A percentile compares a stretch with the other conserved stretches of the same genome.
phyloP scores from a whole-genome alignment of 2,113 vertebrate species.

The Oncorhynchus mykiss region DNA sequence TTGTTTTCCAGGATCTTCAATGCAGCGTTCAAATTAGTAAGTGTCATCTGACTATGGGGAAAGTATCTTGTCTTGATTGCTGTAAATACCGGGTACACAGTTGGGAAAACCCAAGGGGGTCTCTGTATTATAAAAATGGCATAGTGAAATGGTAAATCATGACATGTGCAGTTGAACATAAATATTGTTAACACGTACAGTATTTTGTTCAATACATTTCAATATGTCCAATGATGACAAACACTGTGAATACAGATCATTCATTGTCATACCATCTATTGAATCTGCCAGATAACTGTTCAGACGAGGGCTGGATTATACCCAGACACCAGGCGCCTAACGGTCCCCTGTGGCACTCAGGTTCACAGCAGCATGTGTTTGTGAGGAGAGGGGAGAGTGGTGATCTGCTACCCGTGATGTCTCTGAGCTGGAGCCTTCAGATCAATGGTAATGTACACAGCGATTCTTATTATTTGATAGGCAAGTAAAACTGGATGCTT shows the following conservation, averaged over 20 bases:
- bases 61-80: too few species aligned
- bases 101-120: too few species aligned
- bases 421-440: conserved; percentile 46
- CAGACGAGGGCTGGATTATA: conserved; percentile 10
- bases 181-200: neutral
- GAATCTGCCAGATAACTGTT: conserved; percentile 59
- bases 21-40: conserved; percentile 58
- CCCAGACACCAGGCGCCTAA: neutral
- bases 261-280: neutral
- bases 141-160: too few species aligned
- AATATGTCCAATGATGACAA: neutral
- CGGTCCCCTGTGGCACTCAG: neutral
- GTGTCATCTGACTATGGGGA: conserved; percentile 26
- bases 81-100: too few species aligned
- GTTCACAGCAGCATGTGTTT: neutral
- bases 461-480: neutral
- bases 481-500: too few species aligned
- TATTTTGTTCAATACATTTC: neutral
- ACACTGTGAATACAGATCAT: neutral
- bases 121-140: too few species aligned
- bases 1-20: conserved; percentile 27
- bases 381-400: conserved; percentile 26
- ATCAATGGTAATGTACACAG: conserved; percentile 49
- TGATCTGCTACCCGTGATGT: conserved; percentile 44
- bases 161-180: neutral